Evolutionary conservation across 1,140 invertebrate genomes (phyloP), one percentile per base, ranked within the genome.

Genomic region (Bombus terrestris): DNA sequence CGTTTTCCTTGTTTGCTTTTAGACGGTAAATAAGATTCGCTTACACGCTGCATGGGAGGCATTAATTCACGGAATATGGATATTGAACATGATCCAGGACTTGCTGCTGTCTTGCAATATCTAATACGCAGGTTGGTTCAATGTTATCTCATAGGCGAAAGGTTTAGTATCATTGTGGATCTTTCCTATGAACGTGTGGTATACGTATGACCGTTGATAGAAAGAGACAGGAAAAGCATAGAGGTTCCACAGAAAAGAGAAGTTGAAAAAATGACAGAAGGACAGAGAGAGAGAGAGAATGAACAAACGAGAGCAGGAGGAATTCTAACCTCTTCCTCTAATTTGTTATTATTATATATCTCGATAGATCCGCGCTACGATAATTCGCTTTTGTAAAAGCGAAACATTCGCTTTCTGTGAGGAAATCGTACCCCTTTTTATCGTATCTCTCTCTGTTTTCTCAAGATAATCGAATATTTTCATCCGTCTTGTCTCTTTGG

Each of bases 51-150:
- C 87, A 93, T 93, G 92, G 91, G 91, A 83, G 88, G 82, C 88
- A 86, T 76, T 86, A 89, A 74, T 90, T 91, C 92, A 35, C 91
- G 87, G 86, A 88, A 47, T 82, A 91, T 88, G 87, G 92, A 93
- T 92, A 86, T 87, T 81, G 94, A 94, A 75, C 91, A 91, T 81
- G 93, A 95, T 83, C 89, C 92, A 71, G 92, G 93, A 83, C 90
- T 95, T 47, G 92, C 94, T 78, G 93, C 93, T 73, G 91, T 95
- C 78, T 92, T 96, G 83, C 94, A 95, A 83, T 94, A 93, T 89
- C 83, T 95, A 74, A 93, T 95, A 88, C 92, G 93, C 91, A 95
- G 95, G 94, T 95, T 94, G 81, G 85, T 82, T 77, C 85, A 84
- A 37, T 41, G 18, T 74, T 62, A 15, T 84, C 32, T 85, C n/a